These are phyloP conservation scores for Eospalax fontanierii DNA, from an alignment of 2,797 vertebrate genomes.

Conservation along the genomic window DNA sequence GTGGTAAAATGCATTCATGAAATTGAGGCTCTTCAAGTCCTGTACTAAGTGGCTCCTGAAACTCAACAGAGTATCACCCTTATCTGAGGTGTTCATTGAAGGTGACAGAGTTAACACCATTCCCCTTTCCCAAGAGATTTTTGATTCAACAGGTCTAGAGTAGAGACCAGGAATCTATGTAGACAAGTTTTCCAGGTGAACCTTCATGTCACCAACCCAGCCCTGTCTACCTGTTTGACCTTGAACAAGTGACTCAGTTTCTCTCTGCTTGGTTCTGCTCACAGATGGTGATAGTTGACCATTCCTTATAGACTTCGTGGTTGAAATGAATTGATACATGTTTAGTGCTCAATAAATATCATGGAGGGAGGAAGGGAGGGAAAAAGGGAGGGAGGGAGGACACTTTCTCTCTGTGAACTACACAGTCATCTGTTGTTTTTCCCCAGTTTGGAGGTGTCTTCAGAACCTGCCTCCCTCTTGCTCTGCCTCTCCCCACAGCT, in stretches of 20 bases:
- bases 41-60: neutral
- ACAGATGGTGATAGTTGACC: neutral
- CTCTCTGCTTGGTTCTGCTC: conserved; percentile 11
- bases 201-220: neutral
- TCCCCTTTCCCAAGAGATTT: neutral
- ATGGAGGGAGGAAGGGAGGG: too few relatives aligned
- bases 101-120: neutral
- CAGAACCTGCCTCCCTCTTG: neutral
- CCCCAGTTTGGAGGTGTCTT: neutral
- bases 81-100: neutral
- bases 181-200: neutral
- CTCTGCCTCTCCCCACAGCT: neutral
- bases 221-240: neutral
- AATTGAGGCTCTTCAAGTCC: neutral
- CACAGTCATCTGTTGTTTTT: neutral
- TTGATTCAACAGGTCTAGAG: neutral
- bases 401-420: neutral
- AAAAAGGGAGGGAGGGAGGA: too few relatives aligned
- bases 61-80: neutral
- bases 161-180: neutral
- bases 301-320: neutral
- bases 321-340: conserved; percentile 1
- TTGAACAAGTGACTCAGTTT: conserved; percentile 33
- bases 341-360: neutral
- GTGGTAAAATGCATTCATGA: conserved; percentile 23